Evolutionary conservation across 2,797 vertebrate species (phyloP).

Genomic region (Steatocranus sp.): DNA sequence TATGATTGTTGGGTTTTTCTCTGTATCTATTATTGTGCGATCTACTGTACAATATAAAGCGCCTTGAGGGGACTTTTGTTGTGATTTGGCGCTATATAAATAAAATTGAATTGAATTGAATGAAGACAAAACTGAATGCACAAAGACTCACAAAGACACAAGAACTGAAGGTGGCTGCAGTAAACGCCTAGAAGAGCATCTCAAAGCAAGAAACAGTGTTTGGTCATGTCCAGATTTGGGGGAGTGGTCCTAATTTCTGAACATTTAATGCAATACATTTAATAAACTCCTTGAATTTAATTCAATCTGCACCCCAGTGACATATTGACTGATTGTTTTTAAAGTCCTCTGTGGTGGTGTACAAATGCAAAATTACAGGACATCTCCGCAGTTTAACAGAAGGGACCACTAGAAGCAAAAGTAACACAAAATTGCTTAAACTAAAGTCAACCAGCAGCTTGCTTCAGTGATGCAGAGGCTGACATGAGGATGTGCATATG

Average conservation of each 20-base stretch:
- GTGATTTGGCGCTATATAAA: too few relatives aligned
- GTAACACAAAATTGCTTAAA: not conserved
- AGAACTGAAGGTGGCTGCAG: not conserved
- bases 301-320: not conserved
- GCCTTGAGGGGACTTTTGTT: too few relatives aligned
- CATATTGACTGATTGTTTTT: not conserved
- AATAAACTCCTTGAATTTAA: not conserved
- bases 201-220: not conserved
- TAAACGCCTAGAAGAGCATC: not conserved
- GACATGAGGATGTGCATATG: not conserved
- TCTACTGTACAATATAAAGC: too few relatives aligned
- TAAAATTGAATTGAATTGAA: too few relatives aligned
- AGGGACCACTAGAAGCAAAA: not conserved
- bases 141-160: not conserved
- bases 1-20: too few relatives aligned
- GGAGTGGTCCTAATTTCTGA: not conserved
- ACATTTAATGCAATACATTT: not conserved
- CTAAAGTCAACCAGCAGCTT: not conserved
- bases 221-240: not conserved
- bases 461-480: not conserved
- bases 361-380: not conserved
- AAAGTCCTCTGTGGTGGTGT: not conserved
- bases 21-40: too few relatives aligned
- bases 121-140: not conserved
- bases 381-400: not conserved